Percentiles rank a stretch among this genome's conserved stretches.
phyloP scores from a whole-genome alignment of 2,797 vertebrate genomes.

The Echiichthys vipera region DNA sequence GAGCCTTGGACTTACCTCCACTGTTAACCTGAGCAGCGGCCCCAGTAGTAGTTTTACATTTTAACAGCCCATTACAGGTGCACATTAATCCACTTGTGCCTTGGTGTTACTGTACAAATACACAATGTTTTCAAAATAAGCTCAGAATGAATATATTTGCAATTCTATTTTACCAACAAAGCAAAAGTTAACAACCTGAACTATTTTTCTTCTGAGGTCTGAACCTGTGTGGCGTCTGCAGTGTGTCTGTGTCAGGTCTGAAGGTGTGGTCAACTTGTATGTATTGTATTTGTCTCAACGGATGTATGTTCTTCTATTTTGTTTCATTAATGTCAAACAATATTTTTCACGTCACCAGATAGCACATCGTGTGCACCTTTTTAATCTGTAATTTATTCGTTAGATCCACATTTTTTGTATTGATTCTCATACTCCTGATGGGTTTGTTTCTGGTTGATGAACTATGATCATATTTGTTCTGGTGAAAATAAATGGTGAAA shows the following conservation, averaged over 20 bases:
- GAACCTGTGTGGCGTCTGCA: not conserved
- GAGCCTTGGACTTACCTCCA: not conserved
- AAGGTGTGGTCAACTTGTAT: not conserved
- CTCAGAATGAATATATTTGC: not conserved
- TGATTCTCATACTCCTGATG: not conserved
- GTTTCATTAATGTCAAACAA: not conserved
- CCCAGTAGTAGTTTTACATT: not conserved
- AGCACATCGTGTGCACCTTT: not conserved
- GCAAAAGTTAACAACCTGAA: not conserved
- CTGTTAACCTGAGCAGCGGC: not conserved
- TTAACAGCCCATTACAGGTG: not conserved
- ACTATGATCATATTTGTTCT: conserved; percentile 6
- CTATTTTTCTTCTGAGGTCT: not conserved
- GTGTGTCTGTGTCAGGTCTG: conserved; percentile 5
- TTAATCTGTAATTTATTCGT: not conserved
- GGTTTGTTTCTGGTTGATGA: conserved; percentile 1
- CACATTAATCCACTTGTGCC: conserved; percentile 33
- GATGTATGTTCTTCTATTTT: not conserved
- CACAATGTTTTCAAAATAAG: not conserved
- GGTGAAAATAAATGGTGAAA: not conserved
- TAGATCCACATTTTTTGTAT: not conserved
- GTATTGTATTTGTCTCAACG: not conserved
- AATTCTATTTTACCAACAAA: conserved; percentile 7
- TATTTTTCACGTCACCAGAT: not conserved
- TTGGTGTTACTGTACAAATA: conserved; percentile 22